phyloP scores from a whole-genome alignment of 23 tunicate genomes.

The Halocynthia aurantium region DNA sequence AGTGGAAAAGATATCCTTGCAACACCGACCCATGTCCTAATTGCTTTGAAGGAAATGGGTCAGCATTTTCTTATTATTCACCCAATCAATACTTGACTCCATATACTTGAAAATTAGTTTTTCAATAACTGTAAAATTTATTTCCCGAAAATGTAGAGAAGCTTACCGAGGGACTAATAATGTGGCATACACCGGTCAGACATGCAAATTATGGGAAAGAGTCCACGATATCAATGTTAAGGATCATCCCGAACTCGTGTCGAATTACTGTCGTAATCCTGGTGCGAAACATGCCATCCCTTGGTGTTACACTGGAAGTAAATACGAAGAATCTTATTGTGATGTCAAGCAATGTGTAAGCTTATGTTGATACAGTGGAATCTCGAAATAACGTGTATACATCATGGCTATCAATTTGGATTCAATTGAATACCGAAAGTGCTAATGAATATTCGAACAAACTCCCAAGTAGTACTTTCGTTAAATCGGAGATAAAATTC shows the following conservation, averaged over 20 bases:
- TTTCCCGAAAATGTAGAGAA: neutral
- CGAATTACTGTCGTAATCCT: constrained; percentile 68
- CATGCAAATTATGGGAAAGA: constrained; percentile 41
- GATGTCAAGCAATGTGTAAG: constrained; percentile 32
- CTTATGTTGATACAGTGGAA: neutral
- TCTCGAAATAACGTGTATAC: too few species aligned
- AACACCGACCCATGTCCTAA: constrained; percentile 50
- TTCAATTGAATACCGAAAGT: too few species aligned
- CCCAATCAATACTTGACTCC: too few species aligned
- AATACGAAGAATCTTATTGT: constrained; percentile 15
- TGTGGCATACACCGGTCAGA: constrained; percentile 14
- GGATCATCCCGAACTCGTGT: constrained; percentile 17
- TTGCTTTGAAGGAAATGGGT: constrained; percentile 57
- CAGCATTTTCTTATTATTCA: neutral
- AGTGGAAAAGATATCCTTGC: constrained; percentile 17
- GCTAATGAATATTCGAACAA: too few species aligned
- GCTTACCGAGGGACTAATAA: constrained; percentile 40
- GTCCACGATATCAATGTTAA: neutral
- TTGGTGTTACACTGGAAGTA: constrained; percentile 51
- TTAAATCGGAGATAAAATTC: too few species aligned
- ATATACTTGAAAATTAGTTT: too few species aligned
- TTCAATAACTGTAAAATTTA: too few species aligned
- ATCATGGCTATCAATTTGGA: too few species aligned
- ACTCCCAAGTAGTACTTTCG: too few species aligned
- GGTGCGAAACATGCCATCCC: constrained; percentile 29